Evolutionary conservation across 2,113 vertebrate species (phyloP).

Genomic region (Zingel zingel): DNA sequence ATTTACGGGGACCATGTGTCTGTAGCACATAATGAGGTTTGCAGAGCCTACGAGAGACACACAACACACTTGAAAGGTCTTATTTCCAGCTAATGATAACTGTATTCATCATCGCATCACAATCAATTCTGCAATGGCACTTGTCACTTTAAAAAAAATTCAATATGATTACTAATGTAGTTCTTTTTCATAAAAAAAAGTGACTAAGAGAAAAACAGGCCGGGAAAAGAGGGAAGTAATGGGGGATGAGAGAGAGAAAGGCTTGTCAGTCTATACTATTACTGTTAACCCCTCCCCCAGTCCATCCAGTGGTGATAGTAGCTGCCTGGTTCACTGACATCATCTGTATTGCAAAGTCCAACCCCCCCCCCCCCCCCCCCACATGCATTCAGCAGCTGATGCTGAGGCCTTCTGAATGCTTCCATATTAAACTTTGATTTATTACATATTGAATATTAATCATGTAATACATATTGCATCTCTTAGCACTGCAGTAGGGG

Average conservation of each 20-base stretch:
- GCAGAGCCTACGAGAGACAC: neutral
- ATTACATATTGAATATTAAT: constrained; percentile 2
- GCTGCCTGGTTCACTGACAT: constrained; percentile 72
- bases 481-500: neutral
- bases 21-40: neutral
- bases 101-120: too few relatives aligned
- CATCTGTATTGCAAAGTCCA: constrained; percentile 49
- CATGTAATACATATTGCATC: neutral
- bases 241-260: constrained; percentile 33
- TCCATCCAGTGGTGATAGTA: constrained; percentile 60
- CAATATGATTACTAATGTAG: neutral
- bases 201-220: constrained; percentile 8
- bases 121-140: neutral
- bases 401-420: neutral
- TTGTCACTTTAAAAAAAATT: neutral
- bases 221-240: constrained; percentile 27
- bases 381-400: constrained; percentile 56
- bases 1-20: neutral
- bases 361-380: neutral
- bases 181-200: neutral
- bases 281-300: constrained; percentile 61
- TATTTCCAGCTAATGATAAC: neutral
- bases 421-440: constrained; percentile 14
- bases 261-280: constrained; percentile 35
- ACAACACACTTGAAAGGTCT: neutral